phyloP scores from a whole-genome alignment of 1,140 invertebrate genomes.

The Leptopilina boulardi region DNA sequence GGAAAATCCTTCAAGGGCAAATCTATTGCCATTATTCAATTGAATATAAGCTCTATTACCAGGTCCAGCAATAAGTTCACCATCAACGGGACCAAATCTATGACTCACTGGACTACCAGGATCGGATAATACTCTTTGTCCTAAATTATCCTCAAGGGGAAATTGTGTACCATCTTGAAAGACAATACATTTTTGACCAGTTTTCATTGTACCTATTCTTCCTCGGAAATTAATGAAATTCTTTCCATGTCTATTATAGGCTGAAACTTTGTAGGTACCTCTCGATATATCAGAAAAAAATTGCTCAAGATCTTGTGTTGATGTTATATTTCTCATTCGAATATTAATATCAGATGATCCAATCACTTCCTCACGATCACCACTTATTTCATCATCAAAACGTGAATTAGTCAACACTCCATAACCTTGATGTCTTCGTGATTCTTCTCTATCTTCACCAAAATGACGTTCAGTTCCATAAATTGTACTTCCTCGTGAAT shows the following conservation, averaged over 20 bases:
- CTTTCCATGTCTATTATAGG: slow-evolving; percentile 51
- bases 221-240: slow-evolving; percentile 64
- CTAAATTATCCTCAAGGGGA: slow-evolving; percentile 60
- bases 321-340: slow-evolving; percentile 57
- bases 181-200: slow-evolving; percentile 63
- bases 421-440: slow-evolving; percentile 38
- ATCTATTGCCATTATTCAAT: slow-evolving; percentile 61
- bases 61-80: slow-evolving; percentile 57
- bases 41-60: slow-evolving; percentile 60
- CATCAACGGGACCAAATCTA: slow-evolving; percentile 58
- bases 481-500: slow-evolving; percentile 38
- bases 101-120: slow-evolving; percentile 37
- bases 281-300: slow-evolving; percentile 58
- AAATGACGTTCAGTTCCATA: slow-evolving; percentile 53
- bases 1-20: slow-evolving; percentile 63
- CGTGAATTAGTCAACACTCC: slow-evolving; percentile 47
- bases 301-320: slow-evolving; percentile 57
- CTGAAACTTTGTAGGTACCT: slow-evolving; percentile 44
- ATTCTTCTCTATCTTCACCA: slow-evolving; percentile 48
- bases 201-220: slow-evolving; percentile 54
- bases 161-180: slow-evolving; percentile 66
- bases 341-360: slow-evolving; percentile 53
- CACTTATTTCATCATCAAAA: slow-evolving; percentile 54
- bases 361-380: slow-evolving; percentile 63
- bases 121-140: slow-evolving; percentile 47